Evolutionary conservation across 2,113 vertebrate species (phyloP), one percentile per base, ranked within the genome.

Genomic region (Nothocercus nigrocapillus): DNA sequence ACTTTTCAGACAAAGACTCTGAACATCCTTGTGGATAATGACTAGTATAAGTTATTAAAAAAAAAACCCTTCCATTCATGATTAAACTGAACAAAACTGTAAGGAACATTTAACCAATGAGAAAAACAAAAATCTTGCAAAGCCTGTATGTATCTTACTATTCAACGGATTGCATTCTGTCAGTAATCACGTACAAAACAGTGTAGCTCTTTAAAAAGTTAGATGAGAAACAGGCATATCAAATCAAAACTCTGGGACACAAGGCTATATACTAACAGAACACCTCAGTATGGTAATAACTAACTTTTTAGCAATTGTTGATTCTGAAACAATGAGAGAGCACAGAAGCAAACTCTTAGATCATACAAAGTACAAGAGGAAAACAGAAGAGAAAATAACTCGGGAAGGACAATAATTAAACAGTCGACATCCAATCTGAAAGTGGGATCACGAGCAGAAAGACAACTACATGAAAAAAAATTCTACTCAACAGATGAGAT

Each of bases 401-500:
- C 59, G 6, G 21, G 47, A 49, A 49, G 47, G 20, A 20, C 9
- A 49, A 49, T 49, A 22, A 22, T 8, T 5, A 49, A 22, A 53
- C 3, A 34, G 8, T 54, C 25, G 69, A 28, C 22, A 30, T 34
- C 22, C 49, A 64, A 63, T 7, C 27, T 8, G 16, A 32, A 66
- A 59, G 53, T 1, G 2, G 42, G 28, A 59, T 44, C 4, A 1
- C 1, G 17, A 5, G 8, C 24, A 67, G 17, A 72, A 47, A 77
- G 28, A 4, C 10, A 64, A 32, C 13, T 32, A 58, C 30, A 32
- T 11, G 16, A 58, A 11, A 58, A 58, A 58, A 17, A 30, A 58
- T 32, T 18, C 28, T 32, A 18, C 16, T 58, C 16, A 32, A 44
- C 27, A 36, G 28, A 34, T 6, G 8, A 5, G 30, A 56, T 2